Evolutionary conservation across 2,113 vertebrate genomes (phyloP).

Genomic region (Felis catus): F.catus_Fca126_mat1.0 CM031416.1:64273001-64273500

Average conservation of each 20-base stretch:
- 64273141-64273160: background rate
- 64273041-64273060: background rate
- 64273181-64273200: background rate
- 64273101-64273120: background rate
- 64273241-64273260: conserved; percentile 19
- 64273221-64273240: background rate
- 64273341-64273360: background rate
- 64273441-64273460: background rate
- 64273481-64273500: background rate
- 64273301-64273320: background rate
- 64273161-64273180: background rate
- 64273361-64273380: background rate
- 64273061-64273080: background rate
- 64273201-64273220: background rate
- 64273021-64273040: background rate
- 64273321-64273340: background rate
- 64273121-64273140: background rate
- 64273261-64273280: background rate
- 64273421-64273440: background rate
- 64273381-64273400: background rate
- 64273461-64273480: background rate
- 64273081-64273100: background rate
- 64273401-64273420: conserved; percentile 17
- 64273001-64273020: conserved; percentile 21
- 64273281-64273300: background rate